Conservation (phyloP, 2,113 vertebrate genomes). For the Labeo rohita region DNA sequence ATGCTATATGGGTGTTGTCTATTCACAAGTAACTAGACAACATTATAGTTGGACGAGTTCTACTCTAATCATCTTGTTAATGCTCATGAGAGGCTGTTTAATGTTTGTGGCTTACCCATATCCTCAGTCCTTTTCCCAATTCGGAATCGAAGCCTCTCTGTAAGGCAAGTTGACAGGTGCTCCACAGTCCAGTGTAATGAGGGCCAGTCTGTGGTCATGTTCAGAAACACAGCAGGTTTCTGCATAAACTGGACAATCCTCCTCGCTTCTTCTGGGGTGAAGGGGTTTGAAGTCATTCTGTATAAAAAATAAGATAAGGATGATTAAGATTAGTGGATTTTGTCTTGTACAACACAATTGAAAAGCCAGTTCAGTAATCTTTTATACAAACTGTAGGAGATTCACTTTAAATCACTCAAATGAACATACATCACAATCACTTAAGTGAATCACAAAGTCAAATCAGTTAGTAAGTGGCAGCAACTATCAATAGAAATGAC, state of each 20-base stretch:
- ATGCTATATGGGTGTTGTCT: not conserved
- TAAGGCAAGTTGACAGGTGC: slow-evolving; percentile 77
- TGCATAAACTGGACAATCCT: slow-evolving; percentile 81
- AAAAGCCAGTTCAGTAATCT: not conserved
- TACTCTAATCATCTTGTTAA: not conserved
- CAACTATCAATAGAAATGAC: not conserved
- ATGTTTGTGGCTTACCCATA: slow-evolving; percentile 73
- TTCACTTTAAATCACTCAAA: not conserved
- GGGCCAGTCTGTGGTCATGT: slow-evolving; percentile 88
- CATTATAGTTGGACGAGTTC: not conserved
- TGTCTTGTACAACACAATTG: not conserved
- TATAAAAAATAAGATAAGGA: not conserved
- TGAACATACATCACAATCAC: not conserved
- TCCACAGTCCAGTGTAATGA: slow-evolving; percentile 82
- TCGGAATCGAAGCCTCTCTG: slow-evolving; percentile 83
- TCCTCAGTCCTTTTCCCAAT: slow-evolving; percentile 77
- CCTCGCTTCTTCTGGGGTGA: slow-evolving; percentile 81
- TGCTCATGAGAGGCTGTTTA: not conserved
- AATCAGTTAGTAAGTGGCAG: not conserved
- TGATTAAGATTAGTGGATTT: not conserved
- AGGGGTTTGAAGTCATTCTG: slow-evolving; percentile 80
- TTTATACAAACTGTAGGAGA: not conserved
- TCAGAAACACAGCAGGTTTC: slow-evolving; percentile 85
- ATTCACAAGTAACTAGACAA: not conserved
- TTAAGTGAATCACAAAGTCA: not conserved